These are phyloP conservation scores for Scaptomyza polygonia DNA, from an alignment of 2,888 invertebrate species.

Conservation along the genomic window DNA sequence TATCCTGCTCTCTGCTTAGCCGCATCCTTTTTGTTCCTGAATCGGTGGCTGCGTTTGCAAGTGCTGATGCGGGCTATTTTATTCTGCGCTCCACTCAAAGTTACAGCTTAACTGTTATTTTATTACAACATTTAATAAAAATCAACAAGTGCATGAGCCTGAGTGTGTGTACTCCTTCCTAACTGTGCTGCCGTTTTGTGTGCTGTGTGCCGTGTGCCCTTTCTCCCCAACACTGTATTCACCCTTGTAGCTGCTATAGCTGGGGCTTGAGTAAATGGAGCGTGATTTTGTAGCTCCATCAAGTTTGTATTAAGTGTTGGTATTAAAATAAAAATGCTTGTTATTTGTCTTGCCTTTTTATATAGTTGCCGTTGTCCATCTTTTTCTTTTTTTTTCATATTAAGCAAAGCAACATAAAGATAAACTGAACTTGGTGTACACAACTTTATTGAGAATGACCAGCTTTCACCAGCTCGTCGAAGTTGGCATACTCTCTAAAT, in stretches of 20 bases:
- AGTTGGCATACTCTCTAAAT: slow-evolving; percentile 1
- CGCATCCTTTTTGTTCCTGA: slow-evolving; percentile 12
- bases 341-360: slow-evolving; percentile 78
- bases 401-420: slow-evolving; percentile 26
- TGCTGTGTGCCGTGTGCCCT: slow-evolving; percentile 4
- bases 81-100: slow-evolving; percentile 74
- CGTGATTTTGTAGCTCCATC: slow-evolving; percentile 80
- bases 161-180: slow-evolving; percentile 11
- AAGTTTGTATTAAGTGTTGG: slow-evolving; percentile 81
- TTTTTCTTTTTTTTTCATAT: slow-evolving; percentile 39
- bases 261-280: slow-evolving; percentile 74
- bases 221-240: slow-evolving; percentile 15
- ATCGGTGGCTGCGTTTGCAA: slow-evolving; percentile 24
- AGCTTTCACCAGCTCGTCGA: background rate
- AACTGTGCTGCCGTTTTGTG: slow-evolving; percentile 9
- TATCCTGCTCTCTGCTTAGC: background rate
- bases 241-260: slow-evolving; percentile 41
- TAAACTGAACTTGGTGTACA: slow-evolving; percentile 19
- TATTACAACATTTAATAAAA: slow-evolving; percentile 80
- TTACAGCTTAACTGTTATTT: slow-evolving; percentile 81
- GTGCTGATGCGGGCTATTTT: slow-evolving; percentile 51
- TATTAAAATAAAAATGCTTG: slow-evolving; percentile 80
- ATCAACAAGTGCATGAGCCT: slow-evolving; percentile 80
- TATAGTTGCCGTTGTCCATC: slow-evolving; percentile 56
- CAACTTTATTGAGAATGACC: background rate